Percentiles rank a stretch among this genome's conserved stretches.
Conservation (phyloP, 2,113 vertebrate species). For the Prunella fulvescens region DNA sequence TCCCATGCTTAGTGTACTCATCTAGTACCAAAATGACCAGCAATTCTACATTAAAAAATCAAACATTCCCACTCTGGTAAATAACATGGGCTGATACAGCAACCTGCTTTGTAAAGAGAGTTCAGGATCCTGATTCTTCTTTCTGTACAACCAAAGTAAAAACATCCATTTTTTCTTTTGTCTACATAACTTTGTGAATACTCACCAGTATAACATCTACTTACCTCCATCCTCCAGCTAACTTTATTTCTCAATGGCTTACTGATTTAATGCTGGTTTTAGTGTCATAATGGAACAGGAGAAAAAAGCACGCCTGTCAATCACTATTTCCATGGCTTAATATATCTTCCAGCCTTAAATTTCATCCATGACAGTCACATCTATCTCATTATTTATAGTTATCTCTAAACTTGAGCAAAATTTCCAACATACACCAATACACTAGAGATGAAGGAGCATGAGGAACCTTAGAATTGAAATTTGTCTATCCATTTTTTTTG, state of each 20-base stretch:
- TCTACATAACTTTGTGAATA: background rate
- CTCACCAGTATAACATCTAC: background rate
- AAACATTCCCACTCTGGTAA: background rate
- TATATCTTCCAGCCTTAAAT: background rate
- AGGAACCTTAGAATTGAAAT: background rate
- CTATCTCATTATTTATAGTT: background rate
- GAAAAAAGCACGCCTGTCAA: background rate
- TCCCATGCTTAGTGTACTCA: background rate
- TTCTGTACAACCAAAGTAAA: background rate
- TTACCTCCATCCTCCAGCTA: background rate
- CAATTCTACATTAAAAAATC: background rate
- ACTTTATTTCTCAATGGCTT: background rate
- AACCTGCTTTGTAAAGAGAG: background rate
- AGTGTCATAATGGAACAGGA: background rate
- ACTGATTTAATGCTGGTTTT: background rate
- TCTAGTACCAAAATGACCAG: background rate
- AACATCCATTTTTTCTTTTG: background rate
- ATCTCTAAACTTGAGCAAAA: background rate
- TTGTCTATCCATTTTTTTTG: background rate
- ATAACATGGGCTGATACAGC: background rate
- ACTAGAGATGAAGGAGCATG: background rate
- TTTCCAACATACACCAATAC: background rate
- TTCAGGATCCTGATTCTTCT: background rate
- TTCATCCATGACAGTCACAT: background rate
- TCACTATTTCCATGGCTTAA: background rate